Conservation (phyloP, 2,888 invertebrate species). For the Leptura quadrifasciata region DNA sequence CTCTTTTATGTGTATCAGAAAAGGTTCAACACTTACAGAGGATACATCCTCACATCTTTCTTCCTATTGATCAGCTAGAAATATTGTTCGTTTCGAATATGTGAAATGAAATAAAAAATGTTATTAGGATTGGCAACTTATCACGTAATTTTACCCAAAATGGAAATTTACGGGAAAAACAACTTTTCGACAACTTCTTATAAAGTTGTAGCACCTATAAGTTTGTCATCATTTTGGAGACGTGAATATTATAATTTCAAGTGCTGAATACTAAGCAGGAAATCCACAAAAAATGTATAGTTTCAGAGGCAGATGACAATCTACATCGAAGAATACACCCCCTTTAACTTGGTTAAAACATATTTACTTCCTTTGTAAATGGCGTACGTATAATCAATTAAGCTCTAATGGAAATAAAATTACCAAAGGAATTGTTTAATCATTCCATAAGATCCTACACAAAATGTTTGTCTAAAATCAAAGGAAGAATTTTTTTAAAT, state of each 20-base stretch:
- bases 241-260: background rate
- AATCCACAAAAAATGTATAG: background rate
- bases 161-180: background rate
- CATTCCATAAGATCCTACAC: background rate
- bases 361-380: too few species aligned
- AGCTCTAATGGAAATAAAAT: background rate
- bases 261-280: background rate
- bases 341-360: too few species aligned
- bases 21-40: background rate
- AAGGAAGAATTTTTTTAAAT: background rate
- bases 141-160: background rate
- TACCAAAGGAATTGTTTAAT: background rate
- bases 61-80: background rate
- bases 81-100: slow-evolving; percentile 6
- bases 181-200: background rate
- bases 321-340: too few species aligned
- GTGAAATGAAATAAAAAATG: background rate
- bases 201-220: background rate
- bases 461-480: background rate
- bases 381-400: too few species aligned
- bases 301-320: too few species aligned
- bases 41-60: background rate
- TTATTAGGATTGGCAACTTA: background rate
- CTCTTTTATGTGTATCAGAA: background rate
- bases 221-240: background rate